A percentile compares a stretch with the other conserved stretches of the same genome.
Conservation (phyloP, 2,797 vertebrate genomes). For the Phaenicophaeus curvirostris region DNA sequence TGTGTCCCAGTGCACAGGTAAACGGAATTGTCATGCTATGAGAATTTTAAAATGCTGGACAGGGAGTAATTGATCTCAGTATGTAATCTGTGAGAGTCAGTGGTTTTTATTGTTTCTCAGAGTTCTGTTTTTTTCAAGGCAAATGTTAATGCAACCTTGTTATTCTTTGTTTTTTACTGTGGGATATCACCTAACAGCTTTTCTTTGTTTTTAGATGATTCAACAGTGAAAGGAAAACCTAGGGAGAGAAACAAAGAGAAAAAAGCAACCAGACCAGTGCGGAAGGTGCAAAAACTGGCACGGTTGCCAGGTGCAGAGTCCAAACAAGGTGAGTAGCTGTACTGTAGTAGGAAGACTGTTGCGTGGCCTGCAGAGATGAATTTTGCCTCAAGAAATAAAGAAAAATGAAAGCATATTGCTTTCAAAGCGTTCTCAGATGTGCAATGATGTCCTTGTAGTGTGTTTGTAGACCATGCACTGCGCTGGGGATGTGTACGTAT, state of each 20-base stretch:
- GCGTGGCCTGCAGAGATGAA: not conserved
- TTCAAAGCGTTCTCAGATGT: not conserved
- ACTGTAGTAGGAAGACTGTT: not conserved
- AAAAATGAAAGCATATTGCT: not conserved
- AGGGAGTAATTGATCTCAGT: not conserved
- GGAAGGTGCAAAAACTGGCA: slow-evolving; percentile 87
- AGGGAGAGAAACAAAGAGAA: slow-evolving; percentile 75
- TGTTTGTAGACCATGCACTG: not conserved
- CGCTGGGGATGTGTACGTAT: too few species aligned
- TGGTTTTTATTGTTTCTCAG: not conserved
- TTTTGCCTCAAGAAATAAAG: not conserved
- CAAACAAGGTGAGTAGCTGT: slow-evolving; percentile 83
- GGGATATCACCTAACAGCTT: slow-evolving; percentile 21
- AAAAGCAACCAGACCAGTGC: slow-evolving; percentile 77
- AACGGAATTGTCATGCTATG: not conserved
- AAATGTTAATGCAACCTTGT: not conserved
- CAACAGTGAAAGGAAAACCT: slow-evolving; percentile 64
- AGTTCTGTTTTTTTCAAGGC: not conserved
- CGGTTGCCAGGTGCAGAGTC: slow-evolving; percentile 79
- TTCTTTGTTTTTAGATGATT: slow-evolving; percentile 72
- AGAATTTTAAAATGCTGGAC: not conserved
- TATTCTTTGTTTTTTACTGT: not conserved
- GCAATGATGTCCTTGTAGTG: not conserved
- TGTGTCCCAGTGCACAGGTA: not conserved
- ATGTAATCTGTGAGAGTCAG: not conserved